Percentiles rank a stretch among this genome's conserved stretches.
These are phyloP conservation scores for Pipa parva DNA, from an alignment of 2,113 vertebrate genomes.

Conservation along the genomic window DNA sequence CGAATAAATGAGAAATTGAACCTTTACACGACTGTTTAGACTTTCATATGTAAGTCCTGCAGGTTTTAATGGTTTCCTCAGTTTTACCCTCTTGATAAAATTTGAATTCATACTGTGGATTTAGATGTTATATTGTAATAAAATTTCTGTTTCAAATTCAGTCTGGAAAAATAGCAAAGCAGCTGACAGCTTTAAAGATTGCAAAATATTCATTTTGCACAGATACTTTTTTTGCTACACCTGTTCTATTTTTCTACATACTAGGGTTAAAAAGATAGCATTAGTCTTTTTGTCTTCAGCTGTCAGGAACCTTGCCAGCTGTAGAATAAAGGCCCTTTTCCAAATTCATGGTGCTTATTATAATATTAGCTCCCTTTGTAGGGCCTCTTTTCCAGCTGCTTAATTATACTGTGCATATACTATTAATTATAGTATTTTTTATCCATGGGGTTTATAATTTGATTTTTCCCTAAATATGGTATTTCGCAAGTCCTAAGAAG, in stretches of 20 bases:
- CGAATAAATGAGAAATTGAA: no score
- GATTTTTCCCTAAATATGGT: constrained; percentile 18
- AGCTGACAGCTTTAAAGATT: no score
- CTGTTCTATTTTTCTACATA: constrained; percentile 19
- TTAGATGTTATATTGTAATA: no score
- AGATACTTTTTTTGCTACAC: constrained; percentile 7
- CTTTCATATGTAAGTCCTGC: no score
- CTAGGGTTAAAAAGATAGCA: constrained; percentile 22
- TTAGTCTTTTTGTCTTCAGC: constrained; percentile 36
- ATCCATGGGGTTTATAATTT: constrained; percentile 28
- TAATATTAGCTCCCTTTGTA: constrained; percentile 39
- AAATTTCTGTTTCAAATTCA: no score
- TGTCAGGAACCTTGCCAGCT: constrained; percentile 37
- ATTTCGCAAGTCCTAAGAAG: neutral
- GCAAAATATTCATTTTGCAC: no score
- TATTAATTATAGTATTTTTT: constrained; percentile 41
- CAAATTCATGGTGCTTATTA: constrained; percentile 32
- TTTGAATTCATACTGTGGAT: no score
- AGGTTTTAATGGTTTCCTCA: no score
- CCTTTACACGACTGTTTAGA: no score
- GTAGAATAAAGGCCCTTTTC: constrained; percentile 19
- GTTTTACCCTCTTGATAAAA: no score
- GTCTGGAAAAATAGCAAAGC: neutral
- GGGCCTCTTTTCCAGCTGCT: constrained; percentile 31
- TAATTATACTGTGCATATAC: constrained; percentile 37